Evolutionary conservation across 2,888 invertebrate species (phyloP), one percentile per base, ranked within the genome.

Genomic region (Electrophaes corylata): DNA sequence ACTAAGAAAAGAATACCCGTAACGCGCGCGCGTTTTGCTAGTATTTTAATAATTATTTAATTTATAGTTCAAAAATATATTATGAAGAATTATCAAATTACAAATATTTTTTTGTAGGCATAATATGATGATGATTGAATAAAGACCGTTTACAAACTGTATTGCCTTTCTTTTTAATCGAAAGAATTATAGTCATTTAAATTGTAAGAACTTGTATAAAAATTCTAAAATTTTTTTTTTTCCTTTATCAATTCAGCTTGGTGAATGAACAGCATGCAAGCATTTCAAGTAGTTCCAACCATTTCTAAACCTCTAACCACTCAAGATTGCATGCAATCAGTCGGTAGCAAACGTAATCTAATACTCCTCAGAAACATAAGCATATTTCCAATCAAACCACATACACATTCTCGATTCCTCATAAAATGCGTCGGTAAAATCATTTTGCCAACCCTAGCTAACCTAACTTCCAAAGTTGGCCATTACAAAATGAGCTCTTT

Each of bases 331-430:
- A 55, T 76, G 81, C 84, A 86, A 85, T 86, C 86, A 86, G 70
- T 70, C 71, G 81, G 26, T 29, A 2, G 81, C 83, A 83, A 69
- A 70, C 73, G 66, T 83, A 82, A 88, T 87, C 81, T 79, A 79
- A 84, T 81, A 71, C 79, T 70, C 69, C 62, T 71, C 67, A 69
- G 76, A 78, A 81, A 81, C 83, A 79, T 84, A 87, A 88, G 84
- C 87, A 88, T 88, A 88, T 86, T 88, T 82, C 84, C 88, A 88
- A 90, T 89, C 89, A 86, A 86, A 88, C 85, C 80, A 67, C 81
- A 81, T 77, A 77, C 73, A 84, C 79, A 79, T 82, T 80, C 79
- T 75, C 75, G 70, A 78, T 84, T 84, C 89, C 83, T 86, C 88
- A 88, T 86, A 88, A 88, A 89, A 90, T 85, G 87, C 86, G 83